Base-by-base conservation (phyloP, 53 echinoderm and acorn worm genomes). In the Apostichopus leukothele region DNA sequence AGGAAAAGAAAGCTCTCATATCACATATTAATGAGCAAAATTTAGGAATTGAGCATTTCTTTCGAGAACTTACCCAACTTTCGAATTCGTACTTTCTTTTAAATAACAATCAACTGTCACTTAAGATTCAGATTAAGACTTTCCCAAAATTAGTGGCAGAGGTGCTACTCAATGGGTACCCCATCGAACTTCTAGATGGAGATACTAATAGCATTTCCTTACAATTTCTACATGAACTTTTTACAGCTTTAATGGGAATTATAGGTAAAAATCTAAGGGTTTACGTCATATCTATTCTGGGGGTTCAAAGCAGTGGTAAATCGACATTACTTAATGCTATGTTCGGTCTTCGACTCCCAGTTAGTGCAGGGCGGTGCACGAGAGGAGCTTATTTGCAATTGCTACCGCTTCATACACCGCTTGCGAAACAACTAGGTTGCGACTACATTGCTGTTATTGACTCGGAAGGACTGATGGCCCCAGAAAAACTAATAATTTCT, bases 291-390 rank as follows among this genome's bases (percentile, higher is more conserved):
- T 80, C 81, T 18, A 19, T 80, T 53, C n/a, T 67, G 16, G 53
- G 81, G 16, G n/a, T 80, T 12, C 81, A 80, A 80, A 80, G 57
- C 53, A 80, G 81, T 80, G 81, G 81, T 16, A 80, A 80, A 18
- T 80, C 81, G 4, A 80, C 81, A 53, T 50, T 80, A 53, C 54
- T 80, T 5, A 80, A 80, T 18, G 51, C 50, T 7, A 80, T 80
- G 81, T 80, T 80, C 55, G 55, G 81, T 53, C 54, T 80, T 4
- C 81, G 55, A 4, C 53, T 80, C 18, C 12, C 53, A 0, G 81
- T 54, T 6, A 76, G 76, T 26, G 76, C 26, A 5, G 50, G 26
- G 6, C 76, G 76, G 1, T 76, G 77, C 3, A 39, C 50, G 52
- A 53, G 81, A 0, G 81, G 81, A 8, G 81, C 55, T 0, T 80